Conservation (phyloP, 1,140 invertebrate species). For the Oryzaephilus surinamensis region DNA sequence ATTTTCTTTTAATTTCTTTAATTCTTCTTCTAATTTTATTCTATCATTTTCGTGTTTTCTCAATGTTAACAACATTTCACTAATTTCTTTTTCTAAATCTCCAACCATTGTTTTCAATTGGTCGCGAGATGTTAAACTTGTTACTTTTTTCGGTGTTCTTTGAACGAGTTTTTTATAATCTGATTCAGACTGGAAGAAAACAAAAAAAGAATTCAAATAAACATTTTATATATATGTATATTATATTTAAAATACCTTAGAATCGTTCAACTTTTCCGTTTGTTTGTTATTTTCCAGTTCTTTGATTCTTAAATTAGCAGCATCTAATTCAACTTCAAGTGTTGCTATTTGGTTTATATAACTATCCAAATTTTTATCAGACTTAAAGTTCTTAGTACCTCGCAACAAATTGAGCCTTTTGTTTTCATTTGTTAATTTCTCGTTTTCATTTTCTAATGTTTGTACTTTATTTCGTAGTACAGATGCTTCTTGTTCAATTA, state of each 20-base stretch:
- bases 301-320: slow-evolving; percentile 48
- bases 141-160: slow-evolving; percentile 54
- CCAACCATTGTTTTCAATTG: slow-evolving; percentile 68
- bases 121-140: slow-evolving; percentile 56
- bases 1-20: slow-evolving; percentile 36
- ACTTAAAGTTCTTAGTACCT: slow-evolving; percentile 40
- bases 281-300: slow-evolving; percentile 39
- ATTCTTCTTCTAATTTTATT: slow-evolving; percentile 40
- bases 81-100: slow-evolving; percentile 68
- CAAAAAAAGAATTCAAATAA: background rate
- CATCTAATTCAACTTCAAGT: slow-evolving; percentile 51
- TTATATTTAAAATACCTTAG: background rate
- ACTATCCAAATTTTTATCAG: slow-evolving; percentile 42
- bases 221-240: no score
- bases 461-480: slow-evolving; percentile 53
- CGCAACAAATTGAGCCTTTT: slow-evolving; percentile 46
- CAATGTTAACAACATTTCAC: slow-evolving; percentile 52
- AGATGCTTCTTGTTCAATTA: slow-evolving; percentile 60
- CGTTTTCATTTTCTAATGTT: slow-evolving; percentile 60
- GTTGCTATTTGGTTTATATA: slow-evolving; percentile 48
- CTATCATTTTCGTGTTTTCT: slow-evolving; percentile 46
- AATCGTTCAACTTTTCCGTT: background rate
- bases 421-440: slow-evolving; percentile 60
- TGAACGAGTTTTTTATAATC: slow-evolving; percentile 17
- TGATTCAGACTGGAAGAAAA: background rate